Evolutionary conservation across 53 echinoderm and acorn worm genomes (phyloP), one percentile per base, ranked within the genome.

Genomic region (Echinometra lucunter): DNA sequence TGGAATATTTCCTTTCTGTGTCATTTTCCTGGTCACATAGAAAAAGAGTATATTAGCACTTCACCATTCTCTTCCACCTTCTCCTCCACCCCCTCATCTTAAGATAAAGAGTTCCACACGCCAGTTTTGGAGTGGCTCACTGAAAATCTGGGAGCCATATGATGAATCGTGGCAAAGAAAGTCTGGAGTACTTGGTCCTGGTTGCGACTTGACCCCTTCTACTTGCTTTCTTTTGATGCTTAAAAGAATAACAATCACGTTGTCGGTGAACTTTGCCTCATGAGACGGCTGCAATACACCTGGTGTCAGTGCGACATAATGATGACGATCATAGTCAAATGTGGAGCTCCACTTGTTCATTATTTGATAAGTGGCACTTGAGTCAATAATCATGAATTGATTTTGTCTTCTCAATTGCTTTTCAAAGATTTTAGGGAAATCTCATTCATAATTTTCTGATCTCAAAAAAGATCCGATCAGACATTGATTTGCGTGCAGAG

Each of bases 121-220:
- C 9, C 28, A 23, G 45, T 85, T 85, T 49, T 85, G 30, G 85
- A 85, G 85, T 49, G 30, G n/a, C 47, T 85, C 49, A 28, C 47
- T 49, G 12, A 45, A 57, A 89, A 89, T 89, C 57, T 89, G 89
- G 89, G 89, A 89, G 89, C 89, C 89, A 89, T 9, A 89, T 89
- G 89, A 89, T 89, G 89, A 38, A 89, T 89, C 8, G 58, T 49
- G 89, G 89, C 58, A 89, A 60, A 89, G 58, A 58, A 58, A 58
- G 89, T 89, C 89, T 89, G 37, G 49, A 89, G 89, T 89, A 53
- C 53, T 53, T 53, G 89, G 27, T 60, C 60, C 45, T 13, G 21
- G 58, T 89, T 60, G 21, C 10, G 89, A 40, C 89, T 89, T 89
- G 89, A 57, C 89, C 89, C 88, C 55, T 89, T 15, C 35, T 35